These are phyloP conservation scores for Dermatemys mawii DNA, from an alignment of 2,113 vertebrate species.

Conservation along the genomic window DNA sequence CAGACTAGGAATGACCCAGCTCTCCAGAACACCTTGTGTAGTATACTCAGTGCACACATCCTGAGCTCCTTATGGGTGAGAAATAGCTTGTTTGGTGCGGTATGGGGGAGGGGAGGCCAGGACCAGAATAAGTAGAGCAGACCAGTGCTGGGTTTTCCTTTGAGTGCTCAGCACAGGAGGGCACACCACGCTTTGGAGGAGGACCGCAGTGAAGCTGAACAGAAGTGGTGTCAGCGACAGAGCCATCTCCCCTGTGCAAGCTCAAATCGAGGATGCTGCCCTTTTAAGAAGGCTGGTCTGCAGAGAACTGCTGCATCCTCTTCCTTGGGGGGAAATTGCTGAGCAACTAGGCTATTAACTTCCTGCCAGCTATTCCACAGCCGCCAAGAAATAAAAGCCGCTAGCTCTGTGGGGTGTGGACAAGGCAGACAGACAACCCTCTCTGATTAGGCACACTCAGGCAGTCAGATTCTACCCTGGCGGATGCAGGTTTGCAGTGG, in stretches of 20 bases:
- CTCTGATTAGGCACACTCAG: background rate
- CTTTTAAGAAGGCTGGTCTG: background rate
- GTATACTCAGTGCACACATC: background rate
- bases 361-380: constrained; percentile 6
- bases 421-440: background rate
- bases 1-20: background rate
- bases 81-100: background rate
- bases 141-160: accelerated
- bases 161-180: accelerated
- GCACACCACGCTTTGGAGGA: background rate
- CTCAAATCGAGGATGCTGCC: background rate
- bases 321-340: background rate
- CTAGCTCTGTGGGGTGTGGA: background rate
- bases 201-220: background rate
- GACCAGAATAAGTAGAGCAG: accelerated
- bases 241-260: accelerated
- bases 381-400: background rate
- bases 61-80: accelerated
- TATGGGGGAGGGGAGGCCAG: background rate
- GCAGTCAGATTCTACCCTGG: background rate
- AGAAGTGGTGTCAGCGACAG: background rate
- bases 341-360: background rate
- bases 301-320: background rate
- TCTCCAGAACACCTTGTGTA: accelerated
- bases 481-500: accelerated